Evolutionary conservation across 2,888 invertebrate species (phyloP).

Genomic region (Metellina segmentata): DNA sequence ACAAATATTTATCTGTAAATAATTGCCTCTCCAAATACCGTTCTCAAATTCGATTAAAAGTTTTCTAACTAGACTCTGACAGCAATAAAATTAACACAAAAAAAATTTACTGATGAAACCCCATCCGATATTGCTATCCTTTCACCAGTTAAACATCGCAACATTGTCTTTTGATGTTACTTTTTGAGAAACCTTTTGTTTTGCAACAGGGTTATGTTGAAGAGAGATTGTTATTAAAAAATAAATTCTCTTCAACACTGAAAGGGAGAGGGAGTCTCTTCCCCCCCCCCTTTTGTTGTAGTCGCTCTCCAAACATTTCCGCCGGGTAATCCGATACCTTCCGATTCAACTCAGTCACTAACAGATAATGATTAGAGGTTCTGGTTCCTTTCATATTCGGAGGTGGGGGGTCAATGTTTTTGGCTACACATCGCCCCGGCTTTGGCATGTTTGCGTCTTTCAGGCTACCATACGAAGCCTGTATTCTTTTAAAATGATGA

Average conservation of each 20-base stretch:
- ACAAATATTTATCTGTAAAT: no score
- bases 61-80: no score
- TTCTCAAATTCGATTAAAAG: no score
- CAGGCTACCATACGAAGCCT: no score
- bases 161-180: not conserved
- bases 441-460: not conserved
- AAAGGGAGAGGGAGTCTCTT: conserved; percentile 1
- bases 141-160: not conserved
- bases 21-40: no score
- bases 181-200: not conserved
- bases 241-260: not conserved
- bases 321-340: conserved; percentile 61
- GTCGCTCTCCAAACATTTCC: conserved; percentile 64
- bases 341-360: conserved; percentile 67
- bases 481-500: no score
- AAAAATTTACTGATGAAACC: not conserved
- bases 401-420: conserved; percentile 30
- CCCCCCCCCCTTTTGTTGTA: conserved; percentile 39
- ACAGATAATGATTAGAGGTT: conserved; percentile 74
- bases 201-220: not conserved
- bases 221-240: not conserved
- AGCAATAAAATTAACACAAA: no score
- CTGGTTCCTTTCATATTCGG: conserved; percentile 61
- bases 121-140: not conserved
- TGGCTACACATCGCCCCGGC: conserved; percentile 17